Evolutionary conservation across 2,113 vertebrate species (phyloP).

Genomic region (Cathartes aura): DNA sequence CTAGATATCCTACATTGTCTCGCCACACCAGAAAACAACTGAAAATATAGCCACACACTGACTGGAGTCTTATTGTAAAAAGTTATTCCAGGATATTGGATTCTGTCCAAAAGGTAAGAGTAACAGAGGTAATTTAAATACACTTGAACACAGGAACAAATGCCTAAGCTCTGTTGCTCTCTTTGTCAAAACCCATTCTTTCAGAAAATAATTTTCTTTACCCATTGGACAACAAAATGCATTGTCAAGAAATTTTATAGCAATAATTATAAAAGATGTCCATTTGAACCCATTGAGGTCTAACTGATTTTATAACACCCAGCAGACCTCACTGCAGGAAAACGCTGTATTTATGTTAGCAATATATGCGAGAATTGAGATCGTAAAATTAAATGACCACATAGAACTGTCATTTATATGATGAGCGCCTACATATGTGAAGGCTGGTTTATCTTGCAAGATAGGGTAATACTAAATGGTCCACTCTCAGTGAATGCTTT

Average conservation of each 20-base stretch:
- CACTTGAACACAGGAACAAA: slow-evolving; percentile 58
- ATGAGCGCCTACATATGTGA: slow-evolving; percentile 82
- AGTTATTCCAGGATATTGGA: slow-evolving; percentile 50
- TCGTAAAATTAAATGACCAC: slow-evolving; percentile 95
- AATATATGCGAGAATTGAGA: slow-evolving; percentile 97
- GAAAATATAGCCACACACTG: not conserved
- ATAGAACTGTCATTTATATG: slow-evolving; percentile 90
- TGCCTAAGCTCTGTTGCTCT: slow-evolving; percentile 53
- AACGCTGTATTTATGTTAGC: slow-evolving; percentile 96
- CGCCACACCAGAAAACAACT: slow-evolving; percentile 23
- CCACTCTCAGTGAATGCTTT: slow-evolving; percentile 83
- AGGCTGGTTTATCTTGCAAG: slow-evolving; percentile 84
- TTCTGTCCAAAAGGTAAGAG: slow-evolving; percentile 63
- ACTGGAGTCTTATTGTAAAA: slow-evolving; percentile 34
- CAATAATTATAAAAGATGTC: slow-evolving; percentile 93
- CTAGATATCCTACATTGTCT: slow-evolving; percentile 26
- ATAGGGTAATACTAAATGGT: slow-evolving; percentile 78
- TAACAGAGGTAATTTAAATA: slow-evolving; percentile 72
- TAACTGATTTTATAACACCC: slow-evolving; percentile 89
- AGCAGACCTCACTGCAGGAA: slow-evolving; percentile 86
- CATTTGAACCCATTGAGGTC: slow-evolving; percentile 91
- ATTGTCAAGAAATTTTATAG: slow-evolving; percentile 90
- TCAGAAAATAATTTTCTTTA: slow-evolving; percentile 82
- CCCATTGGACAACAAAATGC: slow-evolving; percentile 80
- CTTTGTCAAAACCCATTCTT: slow-evolving; percentile 79